These are phyloP conservation scores for Callimorpha dominula DNA, from an alignment of 2,888 invertebrate species.

Conservation along the genomic window DNA sequence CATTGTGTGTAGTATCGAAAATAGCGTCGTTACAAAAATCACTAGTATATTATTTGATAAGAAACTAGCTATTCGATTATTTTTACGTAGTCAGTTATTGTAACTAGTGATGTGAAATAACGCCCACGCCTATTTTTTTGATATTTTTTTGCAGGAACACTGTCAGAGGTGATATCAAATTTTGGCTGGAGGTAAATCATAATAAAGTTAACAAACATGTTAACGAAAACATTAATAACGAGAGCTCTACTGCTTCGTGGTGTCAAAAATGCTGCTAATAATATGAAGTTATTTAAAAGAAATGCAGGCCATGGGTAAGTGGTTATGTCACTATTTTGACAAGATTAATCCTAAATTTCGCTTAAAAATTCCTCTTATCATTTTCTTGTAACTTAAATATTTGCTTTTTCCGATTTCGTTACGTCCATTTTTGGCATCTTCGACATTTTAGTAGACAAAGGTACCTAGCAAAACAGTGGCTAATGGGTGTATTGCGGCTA, in stretches of 20 bases:
- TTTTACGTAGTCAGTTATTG: too few relatives aligned
- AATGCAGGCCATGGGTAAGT: slow-evolving; percentile 79
- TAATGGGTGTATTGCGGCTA: too few relatives aligned
- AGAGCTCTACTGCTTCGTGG: slow-evolving; percentile 67
- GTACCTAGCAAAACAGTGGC: too few relatives aligned
- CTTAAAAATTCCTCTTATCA: not conserved
- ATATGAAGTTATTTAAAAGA: slow-evolving; percentile 71
- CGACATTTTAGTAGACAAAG: too few relatives aligned
- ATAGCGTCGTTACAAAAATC: too few relatives aligned
- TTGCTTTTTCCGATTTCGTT: not conserved
- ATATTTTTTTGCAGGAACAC: not conserved
- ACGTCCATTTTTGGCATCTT: too few relatives aligned
- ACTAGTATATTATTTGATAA: too few relatives aligned
- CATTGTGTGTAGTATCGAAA: too few relatives aligned
- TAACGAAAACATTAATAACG: slow-evolving; percentile 67
- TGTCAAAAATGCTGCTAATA: slow-evolving; percentile 67
- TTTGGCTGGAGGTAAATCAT: slow-evolving; percentile 1
- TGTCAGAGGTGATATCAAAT: not conserved
- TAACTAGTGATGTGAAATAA: too few relatives aligned
- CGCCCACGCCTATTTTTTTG: not conserved
- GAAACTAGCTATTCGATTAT: too few relatives aligned
- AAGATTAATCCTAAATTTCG: not conserved
- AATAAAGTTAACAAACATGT: slow-evolving; percentile 55
- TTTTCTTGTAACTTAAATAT: not conserved
- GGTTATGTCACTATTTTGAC: slow-evolving; percentile 72